Base-by-base conservation (phyloP, 2,797 vertebrate genomes). In the Sebastes jordani region DNA sequence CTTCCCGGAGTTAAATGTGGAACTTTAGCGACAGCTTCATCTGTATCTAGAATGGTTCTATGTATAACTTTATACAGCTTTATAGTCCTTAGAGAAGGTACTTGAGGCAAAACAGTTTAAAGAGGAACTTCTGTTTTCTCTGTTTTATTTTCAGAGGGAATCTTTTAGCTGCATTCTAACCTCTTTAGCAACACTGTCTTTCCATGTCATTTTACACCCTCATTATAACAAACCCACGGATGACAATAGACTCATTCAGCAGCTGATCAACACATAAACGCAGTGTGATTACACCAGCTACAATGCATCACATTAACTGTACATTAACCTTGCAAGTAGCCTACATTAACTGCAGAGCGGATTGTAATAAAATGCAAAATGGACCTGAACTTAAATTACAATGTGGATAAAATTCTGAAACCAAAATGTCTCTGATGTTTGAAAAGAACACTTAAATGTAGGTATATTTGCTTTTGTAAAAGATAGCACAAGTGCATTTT, bases 21-120 rank as follows among this genome's bases (percentile, higher is more conserved):
- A 76, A 80, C 38, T 49, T 71, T 8, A 29, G 60, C 49, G 68
- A 78, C 27, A 52, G 66, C 34, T 73, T 63, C 54, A 71, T 83
- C 78, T 60, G 58, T 70, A 58, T 36, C 16, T 5, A 6, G 13
- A 13, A 71, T 36, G 23, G 23, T 25, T 73, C 8, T 11, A 7
- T 69, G 54, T 65, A 13, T 38, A 71, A 69, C n/a, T 54, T 32
- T 16, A n/a, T n/a, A 29, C 13, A 60, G 9, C n/a, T 58, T 59
- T 38, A 42, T 42, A 27, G 46, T 60, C 18, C 13, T 61, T 4
- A n/a, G 38, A 73, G 52, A 69, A 25, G 29, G 27, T 23, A 34
- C 66, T 42, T 54, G 11, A 74, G 66, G 18, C 29, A 27, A 66
- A 62, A 66, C 23, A 22, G 14, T 60, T 49, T 49, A 16, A 73